Evolutionary conservation across 2,888 invertebrate genomes (phyloP).

Genomic region (Spatulosminthurus flaviceps): DNA sequence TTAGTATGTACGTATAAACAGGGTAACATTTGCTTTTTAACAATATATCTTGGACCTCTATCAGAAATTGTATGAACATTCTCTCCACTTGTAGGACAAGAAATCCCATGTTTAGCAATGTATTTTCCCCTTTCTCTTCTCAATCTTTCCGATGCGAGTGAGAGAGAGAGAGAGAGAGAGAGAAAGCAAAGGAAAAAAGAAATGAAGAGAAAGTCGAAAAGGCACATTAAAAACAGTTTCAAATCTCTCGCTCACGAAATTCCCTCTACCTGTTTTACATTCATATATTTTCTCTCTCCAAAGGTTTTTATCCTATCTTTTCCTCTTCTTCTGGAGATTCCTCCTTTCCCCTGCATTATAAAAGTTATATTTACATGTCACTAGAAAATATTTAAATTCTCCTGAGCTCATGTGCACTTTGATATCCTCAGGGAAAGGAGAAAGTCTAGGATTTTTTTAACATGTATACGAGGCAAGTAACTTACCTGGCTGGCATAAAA

Average conservation of each 20-base stretch:
- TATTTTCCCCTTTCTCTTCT: too few relatives aligned
- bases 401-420: constrained; percentile 26
- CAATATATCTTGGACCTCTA: too few relatives aligned
- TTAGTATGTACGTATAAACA: too few relatives aligned
- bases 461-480: neutral
- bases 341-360: neutral
- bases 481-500: constrained; percentile 34
- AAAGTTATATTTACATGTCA: neutral
- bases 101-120: too few relatives aligned
- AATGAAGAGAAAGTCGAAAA: too few relatives aligned
- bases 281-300: neutral
- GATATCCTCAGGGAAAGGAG: neutral
- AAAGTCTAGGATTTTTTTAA: neutral
- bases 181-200: too few relatives aligned
- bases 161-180: too few relatives aligned
- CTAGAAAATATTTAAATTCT: constrained; percentile 28
- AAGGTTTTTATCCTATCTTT: neutral
- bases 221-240: constrained; percentile 35
- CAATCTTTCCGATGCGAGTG: too few relatives aligned
- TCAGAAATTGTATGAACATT: too few relatives aligned
- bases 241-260: constrained; percentile 4
- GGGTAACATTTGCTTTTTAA: too few relatives aligned
- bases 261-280: constrained; percentile 1
- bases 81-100: too few relatives aligned
- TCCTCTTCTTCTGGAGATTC: too few relatives aligned